phyloP scores from a whole-genome alignment of 2,888 invertebrate species.

The Meghimatium bilineatum region DNA sequence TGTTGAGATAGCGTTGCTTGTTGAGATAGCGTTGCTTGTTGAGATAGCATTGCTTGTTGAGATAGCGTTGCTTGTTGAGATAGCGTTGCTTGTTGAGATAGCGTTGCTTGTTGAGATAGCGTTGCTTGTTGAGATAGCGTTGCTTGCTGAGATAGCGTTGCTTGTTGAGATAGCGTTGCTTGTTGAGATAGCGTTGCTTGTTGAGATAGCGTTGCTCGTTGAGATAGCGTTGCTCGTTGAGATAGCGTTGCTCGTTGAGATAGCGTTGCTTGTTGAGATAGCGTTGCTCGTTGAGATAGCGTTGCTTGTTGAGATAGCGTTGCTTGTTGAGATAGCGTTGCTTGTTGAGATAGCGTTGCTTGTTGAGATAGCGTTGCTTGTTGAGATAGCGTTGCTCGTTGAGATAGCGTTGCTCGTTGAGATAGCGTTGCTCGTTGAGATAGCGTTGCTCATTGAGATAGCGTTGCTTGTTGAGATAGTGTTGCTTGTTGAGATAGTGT shows the following conservation, averaged over 20 bases:
- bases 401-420: too few relatives aligned
- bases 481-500: too few relatives aligned
- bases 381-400: too few relatives aligned
- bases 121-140: not conserved
- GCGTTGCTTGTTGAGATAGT: too few relatives aligned
- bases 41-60: not conserved
- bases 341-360: too few relatives aligned
- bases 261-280: not conserved
- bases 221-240: not conserved
- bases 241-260: not conserved
- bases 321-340: too few relatives aligned
- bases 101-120: not conserved
- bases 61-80: not conserved
- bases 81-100: not conserved
- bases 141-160: not conserved
- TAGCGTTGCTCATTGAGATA: too few relatives aligned
- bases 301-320: not conserved
- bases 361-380: too few relatives aligned
- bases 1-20: not conserved
- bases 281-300: too few relatives aligned
- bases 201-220: not conserved
- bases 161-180: not conserved
- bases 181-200: not conserved
- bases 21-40: not conserved
- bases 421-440: too few relatives aligned